Base-by-base conservation (phyloP, 2,797 vertebrate genomes). In the Ptychadena robeensis region DNA sequence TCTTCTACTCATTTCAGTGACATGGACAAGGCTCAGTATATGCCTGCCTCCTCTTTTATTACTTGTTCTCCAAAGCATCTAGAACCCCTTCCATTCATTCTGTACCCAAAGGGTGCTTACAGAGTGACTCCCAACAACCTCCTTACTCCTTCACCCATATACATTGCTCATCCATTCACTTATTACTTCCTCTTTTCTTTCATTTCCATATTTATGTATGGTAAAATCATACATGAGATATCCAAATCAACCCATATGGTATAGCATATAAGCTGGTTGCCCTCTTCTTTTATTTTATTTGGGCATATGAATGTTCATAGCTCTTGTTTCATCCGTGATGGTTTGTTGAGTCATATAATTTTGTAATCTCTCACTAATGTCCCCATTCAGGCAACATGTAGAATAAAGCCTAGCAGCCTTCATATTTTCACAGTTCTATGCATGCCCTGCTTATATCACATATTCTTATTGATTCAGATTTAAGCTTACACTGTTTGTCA, bases 381-480 rank as follows among this genome's bases (percentile, higher is more conserved):
- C 64, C 64, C 65, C 32, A 22, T 10, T 67, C 18, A 67, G 65
- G 65, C 35, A 32, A n/a, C 32, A 67, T 67, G 32, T n/a, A 67
- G 6, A 67, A 11, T 30, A 9, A 32, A 15, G 15, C 9, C 15
- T 31, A 8, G 1, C n/a, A 27, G 34, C 27, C 12, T 30, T 25
- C 73, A 10, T 44, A 30, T 18, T 37, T 11, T 44, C 27, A 31
- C 35, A 64, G 64, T 28, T 65, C 7, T 25, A 76, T 76, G 44
- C 18, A 63, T 65, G 35, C 15, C n/a, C 57, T 37, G 72, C 32
- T 28, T 59, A n/a, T 14, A n/a, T n/a, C n/a, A n/a, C n/a, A n/a
- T n/a, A 18, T 28, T 35, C 53, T 37, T 25, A 10, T 34, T 37
- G 32, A 35, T 74, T 9, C 11, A 61, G 8, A 68, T 1, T 9